Percentiles rank a stretch among this genome's conserved stretches.
Evolutionary conservation across 2,888 invertebrate species (phyloP).

Genomic region (Heliothis peltigera): DNA sequence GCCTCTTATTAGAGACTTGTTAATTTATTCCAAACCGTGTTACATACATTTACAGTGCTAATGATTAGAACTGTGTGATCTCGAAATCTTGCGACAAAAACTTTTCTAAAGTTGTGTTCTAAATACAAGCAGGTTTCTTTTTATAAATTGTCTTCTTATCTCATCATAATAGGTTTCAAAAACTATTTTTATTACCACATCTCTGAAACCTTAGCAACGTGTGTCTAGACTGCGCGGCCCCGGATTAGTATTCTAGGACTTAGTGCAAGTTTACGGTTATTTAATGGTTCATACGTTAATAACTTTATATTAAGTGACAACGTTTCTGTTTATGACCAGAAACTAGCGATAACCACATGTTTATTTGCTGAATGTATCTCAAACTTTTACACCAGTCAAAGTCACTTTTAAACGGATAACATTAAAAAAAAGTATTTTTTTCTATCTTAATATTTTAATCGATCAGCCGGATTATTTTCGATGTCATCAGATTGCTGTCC

Average conservation of each 20-base stretch:
- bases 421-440: too few relatives aligned
- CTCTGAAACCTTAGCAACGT: not conserved
- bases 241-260: slow-evolving; percentile 11
- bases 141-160: not conserved
- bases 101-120: not conserved
- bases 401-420: not conserved
- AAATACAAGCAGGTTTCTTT: too few relatives aligned
- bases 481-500: too few relatives aligned
- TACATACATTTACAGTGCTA: slow-evolving; percentile 7
- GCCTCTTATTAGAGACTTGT: slow-evolving; percentile 19
- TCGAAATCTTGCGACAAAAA: not conserved
- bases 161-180: slow-evolving; percentile 3
- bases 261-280: slow-evolving; percentile 13
- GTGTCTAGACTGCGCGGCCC: slow-evolving; percentile 16
- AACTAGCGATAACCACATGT: not conserved
- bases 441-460: too few relatives aligned
- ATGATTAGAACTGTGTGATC: slow-evolving; percentile 10
- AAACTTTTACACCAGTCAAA: not conserved
- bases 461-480: too few relatives aligned
- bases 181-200: slow-evolving; percentile 2
- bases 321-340: slow-evolving; percentile 8
- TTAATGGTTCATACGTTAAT: slow-evolving; percentile 28
- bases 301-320: slow-evolving; percentile 25
- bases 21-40: slow-evolving; percentile 34
- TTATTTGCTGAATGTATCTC: not conserved